Evolutionary conservation across 1,140 invertebrate genomes (phyloP), one percentile per base, ranked within the genome.

Genomic region (Leptinotarsa undecemlineata): DNA sequence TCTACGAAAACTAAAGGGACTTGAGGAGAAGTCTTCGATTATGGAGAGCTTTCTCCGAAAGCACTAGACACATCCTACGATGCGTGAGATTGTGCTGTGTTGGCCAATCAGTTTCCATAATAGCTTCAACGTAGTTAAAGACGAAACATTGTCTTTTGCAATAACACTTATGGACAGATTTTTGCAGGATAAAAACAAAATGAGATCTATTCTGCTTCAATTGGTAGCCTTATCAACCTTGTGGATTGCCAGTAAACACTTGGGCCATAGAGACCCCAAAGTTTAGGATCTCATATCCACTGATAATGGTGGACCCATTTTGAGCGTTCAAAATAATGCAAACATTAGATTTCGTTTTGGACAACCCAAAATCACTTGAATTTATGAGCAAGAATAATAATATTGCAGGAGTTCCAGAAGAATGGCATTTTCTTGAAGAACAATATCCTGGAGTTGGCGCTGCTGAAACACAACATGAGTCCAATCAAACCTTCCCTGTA

Each of bases 161-260:
- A 91, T 98, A 66, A 91, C 93, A 71, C 93, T 97, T 21, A 90
- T 98, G 77, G 97, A 99, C 87, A 88, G 95, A 80, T 98, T 95
- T 88, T 89, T 98, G 77, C 94, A 97, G 90, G 85, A 76, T 60
- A 78, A 77, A 76, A 90, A 89, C 76, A 81, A 77, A 83, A 88
- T 84, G 77, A 86, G 79, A 82, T 88, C 72, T 88, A 95, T 77
- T 86, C 90, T 76, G 87, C 86, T 98, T 48, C 97, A 99, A 85
- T 86, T 99, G 62, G 94, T 98, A 51, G 98, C 97, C 1, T 92
- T 96, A 1, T 92, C 96, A 3, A 92, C 95, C 1, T 91, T 99
- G 90, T 93, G 96, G 78, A 91, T 99, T 74, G 96, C 97, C 15
- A 92, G 92, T 78, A 99, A 99, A 85, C 98, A 97, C 82, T 97